phyloP scores from a whole-genome alignment of 2,888 invertebrate genomes.

The Limnephilus rhombicus region DNA sequence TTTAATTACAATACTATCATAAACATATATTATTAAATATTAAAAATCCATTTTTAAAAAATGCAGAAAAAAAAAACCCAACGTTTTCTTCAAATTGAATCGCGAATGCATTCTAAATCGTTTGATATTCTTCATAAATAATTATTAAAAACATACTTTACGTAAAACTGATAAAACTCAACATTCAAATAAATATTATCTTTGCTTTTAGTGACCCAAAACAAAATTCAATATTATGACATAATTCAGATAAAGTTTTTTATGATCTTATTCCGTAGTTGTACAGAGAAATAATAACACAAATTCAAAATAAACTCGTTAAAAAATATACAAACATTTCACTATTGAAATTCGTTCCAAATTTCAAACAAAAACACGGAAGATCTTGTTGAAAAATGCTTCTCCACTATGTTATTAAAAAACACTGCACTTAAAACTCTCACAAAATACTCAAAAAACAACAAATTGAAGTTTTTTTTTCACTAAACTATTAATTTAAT shows the following conservation, averaged over 20 bases:
- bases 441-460: background rate
- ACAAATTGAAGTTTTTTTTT: background rate
- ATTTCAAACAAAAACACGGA: background rate
- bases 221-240: background rate
- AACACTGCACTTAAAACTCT: background rate
- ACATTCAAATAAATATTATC: background rate
- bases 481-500: background rate
- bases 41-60: too few relatives aligned
- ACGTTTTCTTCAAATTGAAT: background rate
- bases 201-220: background rate
- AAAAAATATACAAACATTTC: background rate
- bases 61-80: background rate
- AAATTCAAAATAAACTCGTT: background rate
- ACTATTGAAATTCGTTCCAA: background rate
- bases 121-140: background rate
- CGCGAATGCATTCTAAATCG: background rate
- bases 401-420: background rate
- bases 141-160: background rate
- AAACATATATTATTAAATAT: too few relatives aligned
- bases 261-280: background rate
- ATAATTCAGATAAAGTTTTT: background rate
- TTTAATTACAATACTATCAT: too few relatives aligned
- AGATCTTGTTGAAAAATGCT: background rate
- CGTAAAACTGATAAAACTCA: background rate
- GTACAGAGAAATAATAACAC: background rate